A percentile compares a stretch with the other conserved stretches of the same genome.
Evolutionary conservation across 2,888 invertebrate species (phyloP).

Genomic region (Acanthosepion esculentum): DNA sequence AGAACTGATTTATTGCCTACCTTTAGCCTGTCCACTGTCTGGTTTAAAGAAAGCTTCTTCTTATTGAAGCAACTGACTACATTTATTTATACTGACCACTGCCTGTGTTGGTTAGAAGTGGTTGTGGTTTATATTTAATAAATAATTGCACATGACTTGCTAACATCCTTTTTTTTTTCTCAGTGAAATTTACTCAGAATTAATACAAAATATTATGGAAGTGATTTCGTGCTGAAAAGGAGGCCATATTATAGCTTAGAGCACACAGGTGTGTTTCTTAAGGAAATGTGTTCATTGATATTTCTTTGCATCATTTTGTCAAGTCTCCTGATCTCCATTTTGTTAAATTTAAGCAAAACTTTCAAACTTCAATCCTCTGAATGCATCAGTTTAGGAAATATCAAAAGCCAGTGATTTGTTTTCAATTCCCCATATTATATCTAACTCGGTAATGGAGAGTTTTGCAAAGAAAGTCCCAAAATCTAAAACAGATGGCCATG

Average conservation of each 20-base stretch:
- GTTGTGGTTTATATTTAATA: background rate
- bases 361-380: too few relatives aligned
- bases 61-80: background rate
- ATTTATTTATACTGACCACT: background rate
- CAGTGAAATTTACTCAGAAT: background rate
- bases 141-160: background rate
- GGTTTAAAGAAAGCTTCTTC: background rate
- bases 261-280: background rate
- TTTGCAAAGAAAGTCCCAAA: too few relatives aligned
- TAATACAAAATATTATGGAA: background rate
- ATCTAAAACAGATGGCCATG: too few relatives aligned
- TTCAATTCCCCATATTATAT: too few relatives aligned
- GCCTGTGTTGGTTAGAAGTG: background rate
- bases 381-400: too few relatives aligned
- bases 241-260: background rate
- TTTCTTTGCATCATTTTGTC: too few relatives aligned
- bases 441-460: too few relatives aligned
- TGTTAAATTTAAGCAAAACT: too few relatives aligned
- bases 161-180: background rate
- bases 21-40: conserved; percentile 33
- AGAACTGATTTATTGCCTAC: background rate
- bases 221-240: background rate
- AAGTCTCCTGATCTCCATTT: too few relatives aligned
- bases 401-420: too few relatives aligned
- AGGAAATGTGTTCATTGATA: too few relatives aligned